Evolutionary conservation across 2,113 vertebrate genomes (phyloP), one percentile per base, ranked within the genome.

Genomic region (Crotalus horridus): DNA sequence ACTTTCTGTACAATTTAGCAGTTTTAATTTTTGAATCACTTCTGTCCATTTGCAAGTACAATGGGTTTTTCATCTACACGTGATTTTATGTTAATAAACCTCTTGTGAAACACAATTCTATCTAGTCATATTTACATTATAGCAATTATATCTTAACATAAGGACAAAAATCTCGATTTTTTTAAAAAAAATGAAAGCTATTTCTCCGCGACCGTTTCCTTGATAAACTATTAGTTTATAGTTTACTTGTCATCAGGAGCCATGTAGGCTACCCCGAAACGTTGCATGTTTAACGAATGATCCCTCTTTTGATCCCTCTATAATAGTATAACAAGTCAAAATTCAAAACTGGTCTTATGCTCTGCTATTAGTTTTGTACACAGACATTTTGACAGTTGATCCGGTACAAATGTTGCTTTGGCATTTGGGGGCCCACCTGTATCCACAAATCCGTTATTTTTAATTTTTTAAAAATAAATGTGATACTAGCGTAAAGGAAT

Each of bases 31-130:
- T 95, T 92, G 17, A 7, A 89, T 6, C 91, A 10, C 90, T 26
- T 23, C 85, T 13, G 86, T 13, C 93, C 91, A 15, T 54, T 39
- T 89, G 0, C 39, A 89, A 93, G 81, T 1, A 21, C 91, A 92
- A 88, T 87, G 85, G 59, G 61, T 10, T 53, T 87, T 59, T 88
- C 54, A 90, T 15, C 46, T 21, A 6, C 0, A 43, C 58, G 0
- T 1, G 0, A 29, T 95, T 94, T 29, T 81, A 90, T 93, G 3
- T 93, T 12, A 89, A 81, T 74, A 88, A 51, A 93, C 15, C 90
- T 20, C 93, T 1, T 93, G 4, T 85, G 56, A 95, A 95, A 74
- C 23, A 81, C 93, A 91, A 0, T 0, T 95, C 46, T 86, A 90
- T 92, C 90, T 51, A 93, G 46, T 11, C 89, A 1, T 88, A 91